Percentiles rank a stretch among this genome's conserved stretches.
phyloP scores from a whole-genome alignment of 2,888 invertebrate species.

The Aphodius granarius region DNA sequence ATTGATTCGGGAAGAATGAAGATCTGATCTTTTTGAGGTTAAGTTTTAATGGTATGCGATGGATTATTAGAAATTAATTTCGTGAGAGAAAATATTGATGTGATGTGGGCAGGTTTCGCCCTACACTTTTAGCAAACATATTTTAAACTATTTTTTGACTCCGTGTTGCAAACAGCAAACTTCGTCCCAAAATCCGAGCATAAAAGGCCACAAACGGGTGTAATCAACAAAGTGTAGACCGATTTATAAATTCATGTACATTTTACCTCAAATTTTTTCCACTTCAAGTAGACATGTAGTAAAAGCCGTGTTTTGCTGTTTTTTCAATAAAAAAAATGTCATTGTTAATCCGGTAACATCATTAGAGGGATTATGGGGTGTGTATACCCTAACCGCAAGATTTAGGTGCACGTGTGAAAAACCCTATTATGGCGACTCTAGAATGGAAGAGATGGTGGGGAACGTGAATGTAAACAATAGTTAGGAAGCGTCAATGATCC shows the following conservation, averaged over 20 bases:
- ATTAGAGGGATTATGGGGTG: not conserved
- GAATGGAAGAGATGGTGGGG: not conserved
- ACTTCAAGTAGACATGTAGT: too few species aligned
- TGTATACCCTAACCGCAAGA: not conserved
- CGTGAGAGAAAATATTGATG: not conserved
- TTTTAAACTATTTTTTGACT: not conserved
- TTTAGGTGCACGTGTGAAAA: not conserved
- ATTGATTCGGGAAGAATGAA: not conserved
- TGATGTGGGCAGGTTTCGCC: too few species aligned
- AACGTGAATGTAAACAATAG: constrained; percentile 47
- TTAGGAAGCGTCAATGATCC: constrained; percentile 49
- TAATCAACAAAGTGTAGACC: too few species aligned
- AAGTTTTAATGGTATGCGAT: not conserved
- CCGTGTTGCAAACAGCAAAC: too few species aligned
- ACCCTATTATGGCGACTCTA: not conserved
- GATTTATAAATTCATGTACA: too few species aligned
- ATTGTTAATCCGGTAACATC: not conserved
- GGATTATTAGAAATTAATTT: not conserved
- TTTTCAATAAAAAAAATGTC: not conserved
- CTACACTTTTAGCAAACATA: too few species aligned
- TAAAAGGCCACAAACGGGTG: too few species aligned
- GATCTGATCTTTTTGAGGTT: not conserved
- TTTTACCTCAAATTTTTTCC: too few species aligned
- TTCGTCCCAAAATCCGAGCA: too few species aligned
- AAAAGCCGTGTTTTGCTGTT: too few species aligned